Percentiles rank a stretch among this genome's conserved stretches.
These are phyloP conservation scores for Gadus chalcogrammus DNA, from an alignment of 2,113 vertebrate genomes.

Conservation along the genomic window DNA sequence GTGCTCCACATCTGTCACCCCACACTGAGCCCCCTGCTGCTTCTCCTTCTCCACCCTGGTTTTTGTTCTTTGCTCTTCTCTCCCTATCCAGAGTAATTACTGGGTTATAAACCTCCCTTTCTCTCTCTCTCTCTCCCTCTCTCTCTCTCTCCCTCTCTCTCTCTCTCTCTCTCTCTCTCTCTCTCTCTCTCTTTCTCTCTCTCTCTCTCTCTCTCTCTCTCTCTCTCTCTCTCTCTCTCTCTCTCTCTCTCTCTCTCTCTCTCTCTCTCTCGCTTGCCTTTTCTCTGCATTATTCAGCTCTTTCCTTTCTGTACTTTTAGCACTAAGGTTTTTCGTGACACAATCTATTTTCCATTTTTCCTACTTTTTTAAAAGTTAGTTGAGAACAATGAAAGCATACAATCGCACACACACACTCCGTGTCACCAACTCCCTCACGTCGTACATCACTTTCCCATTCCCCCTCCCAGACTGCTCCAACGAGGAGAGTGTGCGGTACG, in stretches of 20 bases:
- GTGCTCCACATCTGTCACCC: conserved; percentile 24
- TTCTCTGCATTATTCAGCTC: not conserved
- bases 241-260: not conserved
- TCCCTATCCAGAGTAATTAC: not conserved
- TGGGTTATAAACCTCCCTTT: not conserved
- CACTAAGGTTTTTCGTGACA: not conserved
- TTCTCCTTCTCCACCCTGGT: not conserved
- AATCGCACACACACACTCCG: no score
- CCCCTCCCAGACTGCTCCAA: conserved; percentile 63
- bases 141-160: not conserved
- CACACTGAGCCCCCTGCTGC: not conserved
- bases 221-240: not conserved
- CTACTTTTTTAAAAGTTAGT: no score
- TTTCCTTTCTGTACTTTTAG: not conserved
- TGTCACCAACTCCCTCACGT: no score
- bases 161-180: not conserved
- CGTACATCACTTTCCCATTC: not conserved
- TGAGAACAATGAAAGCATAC: no score
- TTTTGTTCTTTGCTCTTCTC: not conserved
- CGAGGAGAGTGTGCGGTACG: conserved; percentile 64
- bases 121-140: not conserved
- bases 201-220: not conserved
- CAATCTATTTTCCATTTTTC: not conserved
- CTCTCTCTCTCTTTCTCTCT: not conserved
- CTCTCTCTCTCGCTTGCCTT: not conserved